These are phyloP conservation scores for Thaumatotibia leucotreta DNA, from an alignment of 1,140 invertebrate genomes.

Conservation along the genomic window DNA sequence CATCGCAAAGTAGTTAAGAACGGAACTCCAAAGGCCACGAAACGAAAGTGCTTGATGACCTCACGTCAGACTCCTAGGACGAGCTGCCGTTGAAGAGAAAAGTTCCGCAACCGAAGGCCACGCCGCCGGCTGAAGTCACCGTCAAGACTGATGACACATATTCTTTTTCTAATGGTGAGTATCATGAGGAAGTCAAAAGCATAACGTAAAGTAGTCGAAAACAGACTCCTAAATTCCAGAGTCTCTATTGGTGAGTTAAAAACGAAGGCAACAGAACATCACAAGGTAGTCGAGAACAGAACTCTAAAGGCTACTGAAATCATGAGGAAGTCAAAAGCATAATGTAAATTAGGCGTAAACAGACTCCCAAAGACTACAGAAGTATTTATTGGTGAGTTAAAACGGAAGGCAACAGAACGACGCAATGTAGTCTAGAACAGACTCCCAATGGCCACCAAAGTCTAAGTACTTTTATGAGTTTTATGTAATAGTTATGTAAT, in stretches of 20 bases:
- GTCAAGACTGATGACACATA: constrained; percentile 51
- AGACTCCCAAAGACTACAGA: too few relatives aligned
- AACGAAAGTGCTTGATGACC: constrained; percentile 59
- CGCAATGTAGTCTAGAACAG: constrained; percentile 54
- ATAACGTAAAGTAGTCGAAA: too few relatives aligned
- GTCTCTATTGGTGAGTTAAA: too few relatives aligned
- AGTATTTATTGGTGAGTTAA: too few relatives aligned
- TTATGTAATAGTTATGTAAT: too few relatives aligned
- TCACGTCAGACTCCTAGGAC: constrained; percentile 72
- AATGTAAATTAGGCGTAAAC: too few relatives aligned
- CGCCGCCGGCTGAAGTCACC: constrained; percentile 34
- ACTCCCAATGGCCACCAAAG: constrained; percentile 39
- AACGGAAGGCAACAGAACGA: too few relatives aligned
- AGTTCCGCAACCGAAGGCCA: constrained; percentile 46
- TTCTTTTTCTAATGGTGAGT: constrained; percentile 46
- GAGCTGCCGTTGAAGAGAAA: constrained; percentile 70
- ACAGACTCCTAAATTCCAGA: too few relatives aligned
- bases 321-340: too few relatives aligned
- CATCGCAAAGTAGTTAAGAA: constrained; percentile 56
- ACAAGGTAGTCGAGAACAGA: too few relatives aligned
- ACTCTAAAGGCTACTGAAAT: too few relatives aligned
- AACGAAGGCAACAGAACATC: constrained; percentile 41
- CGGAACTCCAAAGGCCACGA: constrained; percentile 43
- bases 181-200: background rate
- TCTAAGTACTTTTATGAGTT: too few relatives aligned